phyloP scores from a whole-genome alignment of 2,113 vertebrate species.

The Mungos mungo region DNA sequence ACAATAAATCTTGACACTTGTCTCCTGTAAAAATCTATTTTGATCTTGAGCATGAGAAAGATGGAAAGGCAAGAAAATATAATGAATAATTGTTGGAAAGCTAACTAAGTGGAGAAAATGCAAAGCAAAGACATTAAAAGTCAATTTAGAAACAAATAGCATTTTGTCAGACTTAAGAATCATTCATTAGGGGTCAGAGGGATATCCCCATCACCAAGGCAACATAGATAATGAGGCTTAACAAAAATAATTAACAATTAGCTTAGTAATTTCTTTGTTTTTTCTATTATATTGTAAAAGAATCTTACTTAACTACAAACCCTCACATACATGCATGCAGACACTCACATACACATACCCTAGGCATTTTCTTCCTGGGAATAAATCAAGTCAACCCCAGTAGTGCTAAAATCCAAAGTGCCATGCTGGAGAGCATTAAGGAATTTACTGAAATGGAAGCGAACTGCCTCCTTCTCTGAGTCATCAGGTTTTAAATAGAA shows the following conservation, averaged over 20 bases:
- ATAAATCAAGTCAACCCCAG: slow-evolving; percentile 24
- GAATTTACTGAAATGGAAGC: slow-evolving; percentile 67
- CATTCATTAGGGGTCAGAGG: slow-evolving; percentile 51
- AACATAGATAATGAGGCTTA: slow-evolving; percentile 51
- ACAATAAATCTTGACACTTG: slow-evolving; percentile 57
- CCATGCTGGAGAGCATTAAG: slow-evolving; percentile 54
- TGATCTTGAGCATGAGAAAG: slow-evolving; percentile 58
- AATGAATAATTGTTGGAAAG: slow-evolving; percentile 67
- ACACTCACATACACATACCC: not conserved
- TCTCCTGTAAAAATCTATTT: slow-evolving; percentile 63
- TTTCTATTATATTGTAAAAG: slow-evolving; percentile 14
- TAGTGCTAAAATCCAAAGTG: slow-evolving; percentile 61
- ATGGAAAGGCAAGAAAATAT: slow-evolving; percentile 38
- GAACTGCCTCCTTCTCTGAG: slow-evolving; percentile 69
- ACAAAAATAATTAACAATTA: slow-evolving; percentile 61
- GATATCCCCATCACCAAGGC: slow-evolving; percentile 22
- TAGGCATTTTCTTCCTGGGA: not conserved
- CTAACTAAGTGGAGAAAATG: slow-evolving; percentile 74
- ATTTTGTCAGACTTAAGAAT: slow-evolving; percentile 72
- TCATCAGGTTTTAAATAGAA: slow-evolving; percentile 78
- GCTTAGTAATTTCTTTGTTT: slow-evolving; percentile 38
- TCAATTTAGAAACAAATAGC: slow-evolving; percentile 77
- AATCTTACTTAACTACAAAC: slow-evolving; percentile 19
- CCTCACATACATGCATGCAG: not conserved
- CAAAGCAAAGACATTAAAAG: slow-evolving; percentile 76